Percentiles rank a stretch among this genome's conserved stretches.
Evolutionary conservation across 2,888 invertebrate species (phyloP).

Genomic region (Amiota communis): DNA sequence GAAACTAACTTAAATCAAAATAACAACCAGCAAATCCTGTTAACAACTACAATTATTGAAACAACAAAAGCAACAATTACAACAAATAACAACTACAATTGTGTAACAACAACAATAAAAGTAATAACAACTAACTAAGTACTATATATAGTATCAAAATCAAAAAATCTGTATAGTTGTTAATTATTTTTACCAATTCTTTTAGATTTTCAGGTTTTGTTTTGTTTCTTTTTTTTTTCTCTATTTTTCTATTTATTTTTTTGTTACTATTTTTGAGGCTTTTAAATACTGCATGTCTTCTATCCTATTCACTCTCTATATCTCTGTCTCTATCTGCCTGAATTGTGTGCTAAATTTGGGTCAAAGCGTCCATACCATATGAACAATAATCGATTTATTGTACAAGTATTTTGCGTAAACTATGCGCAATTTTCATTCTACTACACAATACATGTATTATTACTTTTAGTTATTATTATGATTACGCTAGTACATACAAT

Average conservation of each 20-base stretch:
- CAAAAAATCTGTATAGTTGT: conserved; percentile 40
- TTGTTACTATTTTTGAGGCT: too few species aligned
- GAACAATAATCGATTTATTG: conserved; percentile 44
- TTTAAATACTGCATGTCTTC: too few species aligned
- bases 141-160: neutral
- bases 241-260: conserved; percentile 38
- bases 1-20: neutral
- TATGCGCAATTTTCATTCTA: neutral
- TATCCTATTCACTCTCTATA: too few species aligned
- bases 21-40: neutral
- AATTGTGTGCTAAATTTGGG: conserved; percentile 40
- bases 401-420: neutral
- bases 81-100: neutral
- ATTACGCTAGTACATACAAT: too few species aligned
- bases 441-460: too few species aligned
- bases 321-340: conserved; percentile 32
- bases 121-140: too few species aligned
- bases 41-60: neutral
- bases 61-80: neutral
- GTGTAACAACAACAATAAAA: neutral
- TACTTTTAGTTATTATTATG: neutral
- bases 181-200: conserved; percentile 61
- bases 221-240: conserved; percentile 11
- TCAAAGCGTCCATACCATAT: conserved; percentile 56
- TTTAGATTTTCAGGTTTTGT: conserved; percentile 33